Evolutionary conservation across 1,140 invertebrate species (phyloP), one percentile per base, ranked within the genome.

Genomic region (Zaprionus inermis): DNA sequence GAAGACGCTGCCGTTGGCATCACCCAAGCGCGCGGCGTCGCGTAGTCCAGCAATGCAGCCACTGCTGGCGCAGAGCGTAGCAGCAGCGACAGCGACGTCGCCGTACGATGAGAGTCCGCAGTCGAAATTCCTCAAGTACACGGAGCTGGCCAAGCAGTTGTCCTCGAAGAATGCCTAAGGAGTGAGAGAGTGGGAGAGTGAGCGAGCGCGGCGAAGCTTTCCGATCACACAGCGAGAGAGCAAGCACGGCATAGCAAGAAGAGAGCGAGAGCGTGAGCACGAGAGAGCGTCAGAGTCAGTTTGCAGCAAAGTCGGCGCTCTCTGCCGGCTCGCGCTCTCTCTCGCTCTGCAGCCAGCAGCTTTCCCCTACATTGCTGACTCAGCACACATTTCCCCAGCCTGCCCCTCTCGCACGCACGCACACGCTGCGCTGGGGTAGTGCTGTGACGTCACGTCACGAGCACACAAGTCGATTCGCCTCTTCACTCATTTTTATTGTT

Each of bases 121-220:
- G 93, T 98, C 97, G 73, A 98, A 98, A 94, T 98, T 98, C 94
- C 95, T 98, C 76, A 98, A 98, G 94, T 98, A 98, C 94, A 98
- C 97, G 88, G 97, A 98, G 94, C 95, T 98, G 91, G 97, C 97
- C 76, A 98, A 98, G 93, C 97, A 98, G 93, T 94, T 98, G 92
- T 98, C 97, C 92, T 98, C 97, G 93, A 98, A 98, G 94, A 98
- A 98, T 94, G 96, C 97, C 95, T 97, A 96, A 94, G 71, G 9
- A 12, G 16, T 11, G 38, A 57, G 34, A 34, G 18, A 56, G 10
- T 2, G 28, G 32, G 49, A 10, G 7, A 52, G 46, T 9, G 34
- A 44, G n/a, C n/a, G 34, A 44, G n/a, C n/a, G 38, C 6, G 7
- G n/a, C 38, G n/a, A 49, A 49, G 44, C 44, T 49, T 49, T 22